Base-by-base conservation (phyloP, 2,113 vertebrate genomes). In the Mugil cephalus region DNA sequence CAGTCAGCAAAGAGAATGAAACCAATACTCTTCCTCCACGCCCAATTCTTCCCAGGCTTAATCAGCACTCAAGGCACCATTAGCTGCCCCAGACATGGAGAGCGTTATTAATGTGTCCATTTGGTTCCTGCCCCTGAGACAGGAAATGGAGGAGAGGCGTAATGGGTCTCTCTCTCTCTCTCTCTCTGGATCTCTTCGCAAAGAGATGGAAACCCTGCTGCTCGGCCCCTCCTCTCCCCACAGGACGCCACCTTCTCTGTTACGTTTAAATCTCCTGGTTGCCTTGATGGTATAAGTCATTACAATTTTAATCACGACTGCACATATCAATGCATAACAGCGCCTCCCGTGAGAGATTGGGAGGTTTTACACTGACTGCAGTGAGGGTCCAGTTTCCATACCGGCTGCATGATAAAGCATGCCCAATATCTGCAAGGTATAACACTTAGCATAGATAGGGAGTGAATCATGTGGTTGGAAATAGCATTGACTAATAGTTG, bases 41-140 rank as follows among this genome's bases (percentile, higher is more conserved):
- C 64, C 79, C 65, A 17, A 35, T 35, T 54, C 81, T 48, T 63
- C 63, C 50, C 42, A 58, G 53, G 74, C 56, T 59, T 88, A 85
- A 88, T 87, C 87, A 82, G 89, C 84, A 87, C 87, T 92, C 80
- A 83, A 78, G 74, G 82, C 71, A 6, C 74, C 88, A 88, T 90
- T 87, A 91, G 77, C 80, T 70, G 67, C 72, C 59, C 64, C 74
- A 77, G 77, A 87, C 79, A 67, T 72, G 78, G 50, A 40, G 74
- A 70, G 81, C 40, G 77, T 79, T 87, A 79, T 86, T 91, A 92
- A 91, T 91, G 87, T 71, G 42, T 86, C 83, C 88, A 91, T 90
- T 89, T 82, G 78, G 58, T 68, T 87, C n/a, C 75, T 67, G 79
- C 72, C 69, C 83, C 72, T 50, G 74, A 77, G 77, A 86, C 66